Percentiles rank a stretch among this genome's conserved stretches.
phyloP scores from a whole-genome alignment of 2,888 invertebrate species.

The Diadegma fenestrale region DNA sequence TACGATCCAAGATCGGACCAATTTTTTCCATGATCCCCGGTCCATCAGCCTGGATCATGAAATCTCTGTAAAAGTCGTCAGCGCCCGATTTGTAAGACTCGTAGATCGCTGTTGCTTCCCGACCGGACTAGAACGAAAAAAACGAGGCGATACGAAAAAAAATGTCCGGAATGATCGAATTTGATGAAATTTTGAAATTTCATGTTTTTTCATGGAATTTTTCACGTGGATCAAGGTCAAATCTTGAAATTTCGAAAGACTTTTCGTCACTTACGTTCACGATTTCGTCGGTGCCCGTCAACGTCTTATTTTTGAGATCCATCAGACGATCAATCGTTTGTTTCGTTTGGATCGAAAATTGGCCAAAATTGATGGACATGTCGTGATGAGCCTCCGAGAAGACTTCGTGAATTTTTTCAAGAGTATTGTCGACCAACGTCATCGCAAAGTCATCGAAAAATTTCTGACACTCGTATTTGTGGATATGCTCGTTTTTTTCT shows the following conservation, averaged over 20 bases:
- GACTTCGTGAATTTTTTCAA: not conserved
- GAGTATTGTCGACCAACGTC: not conserved
- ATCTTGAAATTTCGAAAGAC: not conserved
- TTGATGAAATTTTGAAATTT: not conserved
- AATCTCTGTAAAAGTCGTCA: not conserved
- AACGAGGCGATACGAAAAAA: not conserved
- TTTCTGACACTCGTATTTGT: not conserved
- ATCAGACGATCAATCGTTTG: not conserved
- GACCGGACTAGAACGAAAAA: not conserved
- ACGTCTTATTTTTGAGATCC: not conserved
- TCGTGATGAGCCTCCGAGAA: not conserved
- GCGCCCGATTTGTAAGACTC: not conserved
- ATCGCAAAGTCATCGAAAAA: not conserved
- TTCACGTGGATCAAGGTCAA: too few species aligned
- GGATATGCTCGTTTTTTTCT: not conserved
- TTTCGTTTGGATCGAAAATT: not conserved
- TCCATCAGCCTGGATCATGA: not conserved
- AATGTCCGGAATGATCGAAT: not conserved
- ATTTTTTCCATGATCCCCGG: not conserved
- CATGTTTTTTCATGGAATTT: not conserved
- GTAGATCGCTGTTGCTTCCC: not conserved
- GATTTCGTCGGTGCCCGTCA: not conserved
- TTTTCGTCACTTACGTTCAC: not conserved
- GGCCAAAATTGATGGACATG: not conserved
- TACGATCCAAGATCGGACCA: not conserved